Conservation (phyloP, 1,140 invertebrate genomes). For the Neelides sp. region DNA sequence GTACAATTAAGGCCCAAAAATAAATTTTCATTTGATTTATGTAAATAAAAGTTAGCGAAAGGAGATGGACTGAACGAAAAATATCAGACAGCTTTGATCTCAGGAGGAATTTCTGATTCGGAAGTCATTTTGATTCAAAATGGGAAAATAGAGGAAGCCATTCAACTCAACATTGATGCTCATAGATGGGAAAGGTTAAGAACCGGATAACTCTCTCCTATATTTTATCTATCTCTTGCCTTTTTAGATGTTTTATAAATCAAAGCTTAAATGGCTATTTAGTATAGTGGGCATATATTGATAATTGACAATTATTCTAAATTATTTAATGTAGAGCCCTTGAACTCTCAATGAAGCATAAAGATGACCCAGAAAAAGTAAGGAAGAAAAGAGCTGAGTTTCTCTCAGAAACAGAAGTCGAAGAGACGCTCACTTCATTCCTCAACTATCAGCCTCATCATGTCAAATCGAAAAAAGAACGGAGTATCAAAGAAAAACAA, state of each 20-base stretch:
- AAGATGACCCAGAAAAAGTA: slow-evolving; percentile 62
- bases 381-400: slow-evolving; percentile 55
- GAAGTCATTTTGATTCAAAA: slow-evolving; percentile 69
- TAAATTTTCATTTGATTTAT: background rate
- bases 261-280: too few relatives aligned
- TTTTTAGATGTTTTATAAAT: slow-evolving; percentile 1
- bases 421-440: background rate
- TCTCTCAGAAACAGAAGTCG: background rate
- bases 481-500: too few relatives aligned
- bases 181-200: slow-evolving; percentile 65
- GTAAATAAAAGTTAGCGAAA: slow-evolving; percentile 35
- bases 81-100: slow-evolving; percentile 67
- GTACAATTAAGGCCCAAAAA: background rate
- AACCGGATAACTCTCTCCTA: background rate
- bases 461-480: background rate
- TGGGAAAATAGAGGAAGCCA: slow-evolving; percentile 59
- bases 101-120: slow-evolving; percentile 63
- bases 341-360: slow-evolving; percentile 68
- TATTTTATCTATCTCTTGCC: slow-evolving; percentile 3
- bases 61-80: slow-evolving; percentile 47
- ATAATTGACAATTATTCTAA: slow-evolving; percentile 8
- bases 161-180: slow-evolving; percentile 63
- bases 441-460: background rate
- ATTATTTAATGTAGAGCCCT: slow-evolving; percentile 49
- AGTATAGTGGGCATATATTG: background rate